Base-by-base conservation (phyloP, 37 sponge, comb jelly and placozoan genomes). In the Oscarella lobularis region DNA sequence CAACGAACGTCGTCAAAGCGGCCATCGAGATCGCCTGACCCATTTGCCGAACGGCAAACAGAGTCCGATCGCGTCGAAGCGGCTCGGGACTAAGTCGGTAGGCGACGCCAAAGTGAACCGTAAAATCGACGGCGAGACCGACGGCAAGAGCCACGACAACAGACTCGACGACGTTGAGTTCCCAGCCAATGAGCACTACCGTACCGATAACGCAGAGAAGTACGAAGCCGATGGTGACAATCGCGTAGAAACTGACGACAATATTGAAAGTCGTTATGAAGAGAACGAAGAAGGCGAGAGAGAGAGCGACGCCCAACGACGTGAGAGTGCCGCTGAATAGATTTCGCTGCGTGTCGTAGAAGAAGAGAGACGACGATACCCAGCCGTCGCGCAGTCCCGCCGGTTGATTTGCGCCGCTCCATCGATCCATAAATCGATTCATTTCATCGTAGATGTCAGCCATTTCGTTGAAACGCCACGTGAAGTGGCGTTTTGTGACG, bases 1-100 rank as follows among this genome's bases (percentile, higher is more conserved):
- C 60, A 48, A 48, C 60, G 20, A 48, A 48, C 60, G 60, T 48
- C 60, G 60, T 48, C 60, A 48, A 20, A 27, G 60, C 60, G 60
- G 60, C 60, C 60, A 48, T 48, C 60, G 60, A 27, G 20, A 48
- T 48, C 60, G 60, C 60, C 60, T 9, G 60, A 27, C 60, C 60
- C 60, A 48, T 48, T 9, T 48, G 60, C 9, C 20, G 9, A 9
- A 48, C 9, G 14, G 60, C 60, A 48, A 48, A 48, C 60, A 48
- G 9, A 20, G 60, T 48, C 20, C 60, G 9, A 9, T 48, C 60
- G 9, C 14, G 9, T 20, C 60, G 9, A 27, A 20, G 20, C 14
- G 20, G 14, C 20, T 48, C 60, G 14, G 14, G 9, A 20, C 60
- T 27, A 27, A 48, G 60, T 27, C 60, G 60, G 20, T 48, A 48